Evolutionary conservation across 2,888 invertebrate species (phyloP), one percentile per base, ranked within the genome.

Genomic region (Anodontia alba): DNA sequence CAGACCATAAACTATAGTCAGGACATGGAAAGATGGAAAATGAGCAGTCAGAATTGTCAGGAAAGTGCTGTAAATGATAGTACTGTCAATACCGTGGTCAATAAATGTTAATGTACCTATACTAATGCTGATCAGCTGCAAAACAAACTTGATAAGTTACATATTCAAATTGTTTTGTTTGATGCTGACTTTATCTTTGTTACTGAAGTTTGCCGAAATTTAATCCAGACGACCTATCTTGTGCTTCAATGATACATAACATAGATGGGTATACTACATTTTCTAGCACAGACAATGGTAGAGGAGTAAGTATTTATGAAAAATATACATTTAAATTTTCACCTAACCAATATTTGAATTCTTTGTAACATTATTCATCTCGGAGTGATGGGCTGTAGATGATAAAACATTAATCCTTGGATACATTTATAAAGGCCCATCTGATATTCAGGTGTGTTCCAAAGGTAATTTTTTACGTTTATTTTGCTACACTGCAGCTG

Each of bases 61-160:
- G 51, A 51, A 51, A n/a, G 5, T 51, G 23, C 20, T 51, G 23
- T 10, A 29, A 20, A 57, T 57, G 57, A 57, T 7, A 57, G 20
- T 20, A 26, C 29, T 57, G 8, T 26, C 20, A 20, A 57, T 10
- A 57, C 29, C 7, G 5, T 57, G 7, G 29, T 57, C 20, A 57
- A 17, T 23, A 57, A 57, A 20, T 57, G 57, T 57, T 26, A 46
- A 10, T 74, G 66, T 74, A 66, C 67, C n/a, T 74, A 74, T 74
- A 74, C 74, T n/a, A 67, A 74, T 74, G 67, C 74, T 31, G 68
- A 76, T 71, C 76, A 71, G n/a, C 38, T 76, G 23, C 62, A 43
- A 66, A 77, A 72, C 31, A 72, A 77, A 26, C 38, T 77, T 46
- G 72, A 72, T 46, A 51, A 77, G 43, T 33, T 72, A 8, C 38